Conservation (phyloP, 2,888 invertebrate genomes). For the Cephus runcator region DNA sequence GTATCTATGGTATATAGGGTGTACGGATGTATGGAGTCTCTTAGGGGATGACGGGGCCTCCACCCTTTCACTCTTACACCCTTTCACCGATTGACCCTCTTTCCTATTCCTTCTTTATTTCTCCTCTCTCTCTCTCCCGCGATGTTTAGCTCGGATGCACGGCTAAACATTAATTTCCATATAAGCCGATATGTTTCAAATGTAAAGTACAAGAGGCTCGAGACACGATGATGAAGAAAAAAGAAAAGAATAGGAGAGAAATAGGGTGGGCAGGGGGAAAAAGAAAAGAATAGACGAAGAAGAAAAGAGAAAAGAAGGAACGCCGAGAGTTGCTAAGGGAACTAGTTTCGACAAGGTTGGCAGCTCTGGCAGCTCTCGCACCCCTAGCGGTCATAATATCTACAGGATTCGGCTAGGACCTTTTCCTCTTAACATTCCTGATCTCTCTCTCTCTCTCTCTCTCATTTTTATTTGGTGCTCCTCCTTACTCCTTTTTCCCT, state of each 20-base stretch:
- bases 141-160: not conserved
- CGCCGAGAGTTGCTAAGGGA: not conserved
- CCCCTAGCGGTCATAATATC: not conserved
- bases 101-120: too few species aligned
- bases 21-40: too few species aligned
- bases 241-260: constrained; percentile 19
- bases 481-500: too few species aligned
- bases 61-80: too few species aligned
- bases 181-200: constrained; percentile 57
- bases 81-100: too few species aligned
- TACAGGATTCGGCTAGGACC: not conserved
- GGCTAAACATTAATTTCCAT: constrained; percentile 54
- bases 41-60: too few species aligned
- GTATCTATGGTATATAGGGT: too few species aligned
- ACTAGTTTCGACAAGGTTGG: not conserved
- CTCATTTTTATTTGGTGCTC: too few species aligned
- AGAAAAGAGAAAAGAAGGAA: constrained; percentile 30
- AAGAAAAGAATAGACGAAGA: constrained; percentile 25
- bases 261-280: constrained; percentile 22
- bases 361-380: too few species aligned
- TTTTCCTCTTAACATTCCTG: not conserved
- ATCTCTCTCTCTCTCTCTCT: not conserved
- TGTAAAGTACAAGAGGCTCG: constrained; percentile 38
- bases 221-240: not conserved
- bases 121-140: too few species aligned